These are phyloP conservation scores for Elanus axillaris DNA, from an alignment of 2,113 vertebrate genomes.

Conservation along the genomic window DNA sequence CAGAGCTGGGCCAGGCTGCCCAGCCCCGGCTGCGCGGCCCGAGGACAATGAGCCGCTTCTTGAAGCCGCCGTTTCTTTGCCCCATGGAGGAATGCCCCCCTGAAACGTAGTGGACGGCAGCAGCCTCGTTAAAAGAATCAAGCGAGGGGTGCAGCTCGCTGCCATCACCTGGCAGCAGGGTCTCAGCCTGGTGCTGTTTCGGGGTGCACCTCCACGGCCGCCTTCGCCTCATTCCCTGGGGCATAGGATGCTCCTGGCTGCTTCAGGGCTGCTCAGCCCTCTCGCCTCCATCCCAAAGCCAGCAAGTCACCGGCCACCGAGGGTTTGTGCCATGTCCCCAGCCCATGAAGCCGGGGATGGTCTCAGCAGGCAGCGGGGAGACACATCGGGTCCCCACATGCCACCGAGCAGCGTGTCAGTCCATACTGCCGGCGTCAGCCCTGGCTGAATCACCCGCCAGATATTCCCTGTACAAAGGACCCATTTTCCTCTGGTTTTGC, in stretches of 20 bases:
- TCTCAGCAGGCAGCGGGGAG: accelerated
- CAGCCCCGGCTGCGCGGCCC: neutral
- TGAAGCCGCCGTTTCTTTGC: neutral
- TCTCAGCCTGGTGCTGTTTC: accelerated
- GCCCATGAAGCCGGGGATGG: accelerated
- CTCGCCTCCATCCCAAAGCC: accelerated
- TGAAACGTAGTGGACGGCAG: neutral
- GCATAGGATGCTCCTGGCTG: neutral
- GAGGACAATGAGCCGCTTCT: conserved; percentile 45
- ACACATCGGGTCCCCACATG: accelerated
- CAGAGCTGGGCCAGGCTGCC: neutral
- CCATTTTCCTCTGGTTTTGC: conserved; percentile 17
- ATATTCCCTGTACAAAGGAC: conserved; percentile 66
- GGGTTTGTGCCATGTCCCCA: neutral
- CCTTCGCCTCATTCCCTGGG: neutral
- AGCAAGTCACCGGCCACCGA: accelerated
- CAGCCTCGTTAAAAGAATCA: neutral
- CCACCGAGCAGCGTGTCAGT: neutral
- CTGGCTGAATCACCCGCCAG: conserved; percentile 67
- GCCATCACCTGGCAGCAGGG: accelerated
- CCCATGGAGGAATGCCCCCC: conserved; percentile 27
- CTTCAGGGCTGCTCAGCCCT: neutral
- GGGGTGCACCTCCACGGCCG: accelerated
- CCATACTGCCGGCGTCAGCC: neutral
- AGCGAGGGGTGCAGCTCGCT: neutral